These are phyloP conservation scores for Helleia helle DNA, from an alignment of 2,888 invertebrate genomes.

Conservation along the genomic window DNA sequence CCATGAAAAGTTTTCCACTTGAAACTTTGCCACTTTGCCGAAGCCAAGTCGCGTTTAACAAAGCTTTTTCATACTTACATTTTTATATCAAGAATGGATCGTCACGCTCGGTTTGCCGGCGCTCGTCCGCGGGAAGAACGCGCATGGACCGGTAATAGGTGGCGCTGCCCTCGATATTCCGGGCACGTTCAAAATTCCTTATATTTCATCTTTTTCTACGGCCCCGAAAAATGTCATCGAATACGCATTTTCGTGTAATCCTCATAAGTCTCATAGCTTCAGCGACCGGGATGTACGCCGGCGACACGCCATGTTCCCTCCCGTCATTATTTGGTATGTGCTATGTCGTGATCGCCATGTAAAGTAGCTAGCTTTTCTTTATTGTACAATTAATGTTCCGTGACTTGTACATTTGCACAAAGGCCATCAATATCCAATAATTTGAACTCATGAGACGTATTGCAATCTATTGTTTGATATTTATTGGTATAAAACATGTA, in stretches of 20 bases:
- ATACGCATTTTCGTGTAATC: constrained; percentile 73
- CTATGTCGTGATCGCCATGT: constrained; percentile 53
- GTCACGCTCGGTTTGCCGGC: constrained; percentile 68
- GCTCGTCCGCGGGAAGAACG: constrained; percentile 62
- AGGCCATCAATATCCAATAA: not conserved
- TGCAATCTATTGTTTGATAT: no score
- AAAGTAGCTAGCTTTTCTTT: constrained; percentile 27
- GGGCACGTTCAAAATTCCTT: constrained; percentile 71
- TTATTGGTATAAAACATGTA: no score
- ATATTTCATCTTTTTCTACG: constrained; percentile 73
- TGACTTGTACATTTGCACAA: constrained; percentile 12
- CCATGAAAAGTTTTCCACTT: constrained; percentile 72
- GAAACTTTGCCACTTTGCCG: constrained; percentile 70
- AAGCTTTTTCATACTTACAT: constrained; percentile 71
- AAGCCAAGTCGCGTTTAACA: constrained; percentile 69
- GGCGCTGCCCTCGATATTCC: constrained; percentile 58
- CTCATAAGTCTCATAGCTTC: constrained; percentile 68
- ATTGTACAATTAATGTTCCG: constrained; percentile 26
- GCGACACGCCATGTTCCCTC: constrained; percentile 33
- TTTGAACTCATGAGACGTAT: no score
- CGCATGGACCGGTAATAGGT: constrained; percentile 66
- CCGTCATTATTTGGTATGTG: constrained; percentile 47
- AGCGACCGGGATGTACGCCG: constrained; percentile 40
- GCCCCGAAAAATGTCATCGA: constrained; percentile 73
- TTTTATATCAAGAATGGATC: constrained; percentile 70